A percentile compares a stretch with the other conserved stretches of the same genome.
These are phyloP conservation scores for Geophilus truncorum DNA, from an alignment of 2,888 invertebrate genomes.

Conservation along the genomic window DNA sequence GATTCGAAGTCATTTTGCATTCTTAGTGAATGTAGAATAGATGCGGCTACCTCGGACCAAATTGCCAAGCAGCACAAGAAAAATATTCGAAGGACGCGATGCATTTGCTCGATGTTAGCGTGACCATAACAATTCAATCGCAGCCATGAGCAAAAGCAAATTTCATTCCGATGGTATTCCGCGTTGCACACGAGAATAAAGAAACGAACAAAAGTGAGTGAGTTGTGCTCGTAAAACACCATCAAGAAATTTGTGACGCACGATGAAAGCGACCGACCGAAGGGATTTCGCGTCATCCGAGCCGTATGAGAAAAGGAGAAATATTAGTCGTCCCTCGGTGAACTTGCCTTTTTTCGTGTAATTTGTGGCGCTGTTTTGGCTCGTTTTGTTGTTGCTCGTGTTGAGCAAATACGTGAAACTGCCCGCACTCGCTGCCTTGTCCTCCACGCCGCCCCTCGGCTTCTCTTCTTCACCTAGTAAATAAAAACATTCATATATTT, in stretches of 20 bases:
- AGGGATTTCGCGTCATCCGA: background rate
- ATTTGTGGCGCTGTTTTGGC: background rate
- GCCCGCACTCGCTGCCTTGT: slow-evolving; percentile 35
- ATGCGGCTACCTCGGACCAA: background rate
- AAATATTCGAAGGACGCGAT: background rate
- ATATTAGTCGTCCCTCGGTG: no score
- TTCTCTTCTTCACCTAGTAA: background rate
- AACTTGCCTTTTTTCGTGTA: slow-evolving; percentile 25
- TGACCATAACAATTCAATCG: background rate
- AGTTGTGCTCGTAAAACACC: background rate
- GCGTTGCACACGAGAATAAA: background rate
- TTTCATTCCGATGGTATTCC: slow-evolving; percentile 1
- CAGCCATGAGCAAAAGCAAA: background rate
- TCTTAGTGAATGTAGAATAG: no score
- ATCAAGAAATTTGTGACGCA: slow-evolving; percentile 6
- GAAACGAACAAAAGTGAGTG: background rate
- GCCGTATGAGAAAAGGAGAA: no score
- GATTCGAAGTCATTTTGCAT: background rate
- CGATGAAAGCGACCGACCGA: background rate
- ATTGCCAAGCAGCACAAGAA: background rate
- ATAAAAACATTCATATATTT: background rate
- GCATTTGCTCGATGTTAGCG: background rate
- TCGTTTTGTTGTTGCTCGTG: slow-evolving; percentile 24
- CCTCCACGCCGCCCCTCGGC: background rate
- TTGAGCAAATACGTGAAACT: slow-evolving; percentile 36